Percentiles rank a stretch among this genome's conserved stretches.
Conservation (phyloP, 2,888 invertebrate species). For the Diogma glabrata region DNA sequence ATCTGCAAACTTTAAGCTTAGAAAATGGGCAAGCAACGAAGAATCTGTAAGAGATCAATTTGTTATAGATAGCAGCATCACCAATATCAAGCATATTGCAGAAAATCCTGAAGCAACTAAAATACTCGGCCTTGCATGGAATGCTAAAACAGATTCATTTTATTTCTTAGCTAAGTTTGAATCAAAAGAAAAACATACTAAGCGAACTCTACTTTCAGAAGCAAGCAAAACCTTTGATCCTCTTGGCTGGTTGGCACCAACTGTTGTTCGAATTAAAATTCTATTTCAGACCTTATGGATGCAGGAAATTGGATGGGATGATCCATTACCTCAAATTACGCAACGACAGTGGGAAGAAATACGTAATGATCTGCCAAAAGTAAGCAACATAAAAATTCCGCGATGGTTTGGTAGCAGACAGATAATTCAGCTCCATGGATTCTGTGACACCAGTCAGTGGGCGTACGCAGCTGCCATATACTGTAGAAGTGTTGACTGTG, state of each 20-base stretch:
- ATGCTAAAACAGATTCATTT: neutral
- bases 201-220: neutral
- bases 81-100: neutral
- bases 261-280: too few species aligned
- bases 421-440: neutral
- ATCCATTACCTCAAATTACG: neutral
- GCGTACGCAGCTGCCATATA: neutral
- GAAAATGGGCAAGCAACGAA: neutral
- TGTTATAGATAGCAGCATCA: neutral
- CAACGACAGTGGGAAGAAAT: too few species aligned
- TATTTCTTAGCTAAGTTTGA: neutral
- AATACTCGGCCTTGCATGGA: neutral
- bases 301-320: neutral
- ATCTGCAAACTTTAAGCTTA: neutral
- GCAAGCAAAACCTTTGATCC: neutral
- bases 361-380: neutral
- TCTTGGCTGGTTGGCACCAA: neutral
- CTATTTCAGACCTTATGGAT: too few species aligned
- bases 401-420: neutral
- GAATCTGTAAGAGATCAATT: neutral
- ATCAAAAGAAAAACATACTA: neutral
- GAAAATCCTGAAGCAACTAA: neutral
- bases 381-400: neutral
- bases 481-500: neutral
- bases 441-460: neutral